Conservation (phyloP, 2,113 vertebrate species). For the Cygnus buccinator region DNA sequence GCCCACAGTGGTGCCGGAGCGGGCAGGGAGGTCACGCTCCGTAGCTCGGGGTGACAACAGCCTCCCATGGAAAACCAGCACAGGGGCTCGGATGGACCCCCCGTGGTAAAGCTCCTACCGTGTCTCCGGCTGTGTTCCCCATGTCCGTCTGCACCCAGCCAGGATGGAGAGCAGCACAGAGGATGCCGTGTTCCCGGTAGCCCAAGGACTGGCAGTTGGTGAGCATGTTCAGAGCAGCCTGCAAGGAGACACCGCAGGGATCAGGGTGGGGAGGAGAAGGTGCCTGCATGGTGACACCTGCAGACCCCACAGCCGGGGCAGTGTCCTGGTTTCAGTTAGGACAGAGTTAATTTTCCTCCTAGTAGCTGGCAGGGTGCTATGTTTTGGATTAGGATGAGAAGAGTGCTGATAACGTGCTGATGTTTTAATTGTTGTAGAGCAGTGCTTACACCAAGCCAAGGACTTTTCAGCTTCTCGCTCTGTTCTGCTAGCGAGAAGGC, state of each 20-base stretch:
- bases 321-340: no score
- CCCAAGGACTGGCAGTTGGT: neutral
- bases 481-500: no score
- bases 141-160: conserved; percentile 39
- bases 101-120: neutral
- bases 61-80: neutral
- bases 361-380: no score
- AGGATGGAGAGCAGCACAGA: neutral
- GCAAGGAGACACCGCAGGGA: neutral
- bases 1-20: neutral
- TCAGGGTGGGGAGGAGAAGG: neutral
- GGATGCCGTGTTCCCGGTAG: neutral
- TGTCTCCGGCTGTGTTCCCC: accelerated
- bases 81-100: accelerated
- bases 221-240: conserved; percentile 29
- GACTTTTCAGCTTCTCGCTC: no score
- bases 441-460: no score
- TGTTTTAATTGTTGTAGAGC: no score
- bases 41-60: neutral
- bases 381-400: no score
- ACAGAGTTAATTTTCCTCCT: no score
- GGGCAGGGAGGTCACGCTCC: no score
- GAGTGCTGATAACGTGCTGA: no score
- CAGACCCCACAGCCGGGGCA: accelerated
- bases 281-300: no score